Evolutionary conservation across 2,797 vertebrate species (phyloP).

Genomic region (Eptatretus atami): DNA sequence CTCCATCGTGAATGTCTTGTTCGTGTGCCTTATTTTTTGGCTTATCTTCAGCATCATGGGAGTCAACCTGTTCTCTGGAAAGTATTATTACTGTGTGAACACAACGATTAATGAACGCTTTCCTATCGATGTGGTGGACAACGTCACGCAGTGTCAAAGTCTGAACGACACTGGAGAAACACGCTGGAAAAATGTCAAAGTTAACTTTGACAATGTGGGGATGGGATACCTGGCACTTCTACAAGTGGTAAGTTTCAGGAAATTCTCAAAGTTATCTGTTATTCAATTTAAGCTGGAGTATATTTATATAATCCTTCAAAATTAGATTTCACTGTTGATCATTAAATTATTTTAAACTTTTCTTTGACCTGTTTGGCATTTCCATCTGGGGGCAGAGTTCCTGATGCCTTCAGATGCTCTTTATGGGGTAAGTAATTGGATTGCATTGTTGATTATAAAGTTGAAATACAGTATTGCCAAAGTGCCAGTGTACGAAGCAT

Average conservation of each 20-base stretch:
- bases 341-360: too few species aligned
- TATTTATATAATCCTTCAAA: too few species aligned
- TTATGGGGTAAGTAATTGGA: too few species aligned
- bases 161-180: conserved; percentile 36
- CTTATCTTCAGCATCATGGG: conserved; percentile 99
- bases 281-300: too few species aligned
- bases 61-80: conserved; percentile 88
- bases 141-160: conserved; percentile 44
- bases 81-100: conserved; percentile 79
- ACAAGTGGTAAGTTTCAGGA: conserved; percentile 46
- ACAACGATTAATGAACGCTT: conserved; percentile 41
- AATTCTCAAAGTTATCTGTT: too few species aligned
- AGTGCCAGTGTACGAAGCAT: too few species aligned
- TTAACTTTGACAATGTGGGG: conserved; percentile 94
- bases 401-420: too few species aligned
- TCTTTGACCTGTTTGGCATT: too few species aligned
- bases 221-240: conserved; percentile 85
- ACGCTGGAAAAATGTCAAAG: conserved; percentile 89
- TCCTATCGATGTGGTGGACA: conserved; percentile 35
- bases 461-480: too few species aligned
- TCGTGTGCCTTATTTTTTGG: conserved; percentile 98
- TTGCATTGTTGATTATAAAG: too few species aligned
- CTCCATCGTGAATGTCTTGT: conserved; percentile 93
- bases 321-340: too few species aligned
- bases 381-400: too few species aligned